A percentile compares a stretch with the other conserved stretches of the same genome.
Conservation (phyloP, 2,888 invertebrate species). For the Drosophila gaucha region DNA sequence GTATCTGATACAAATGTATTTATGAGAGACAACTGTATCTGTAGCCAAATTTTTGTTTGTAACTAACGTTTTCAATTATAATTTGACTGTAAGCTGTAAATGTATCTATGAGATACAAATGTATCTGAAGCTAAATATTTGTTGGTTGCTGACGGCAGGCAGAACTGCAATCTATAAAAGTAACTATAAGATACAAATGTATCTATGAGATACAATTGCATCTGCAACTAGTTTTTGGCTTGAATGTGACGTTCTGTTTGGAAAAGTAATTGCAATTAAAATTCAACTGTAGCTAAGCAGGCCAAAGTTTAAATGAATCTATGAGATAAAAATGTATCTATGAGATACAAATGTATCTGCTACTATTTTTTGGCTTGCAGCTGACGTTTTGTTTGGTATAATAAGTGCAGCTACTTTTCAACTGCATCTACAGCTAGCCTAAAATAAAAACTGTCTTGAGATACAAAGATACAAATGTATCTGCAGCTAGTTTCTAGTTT, state of each 20-base stretch:
- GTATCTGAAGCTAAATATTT: too few relatives aligned
- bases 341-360: too few relatives aligned
- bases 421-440: conserved; percentile 41
- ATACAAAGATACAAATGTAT: conserved; percentile 49
- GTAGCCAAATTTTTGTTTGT: neutral
- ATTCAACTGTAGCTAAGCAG: too few relatives aligned
- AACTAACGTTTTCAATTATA: neutral
- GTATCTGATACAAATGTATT: too few relatives aligned
- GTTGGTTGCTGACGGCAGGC: too few relatives aligned
- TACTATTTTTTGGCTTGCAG: too few relatives aligned
- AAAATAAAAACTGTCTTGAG: conserved; percentile 20
- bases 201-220: neutral
- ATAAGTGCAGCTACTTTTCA: too few relatives aligned
- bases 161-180: too few relatives aligned
- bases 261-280: neutral
- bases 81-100: too few relatives aligned
- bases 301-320: neutral
- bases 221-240: neutral
- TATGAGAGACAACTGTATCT: neutral
- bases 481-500: conserved; percentile 17
- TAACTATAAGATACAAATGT: neutral
- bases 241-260: neutral
- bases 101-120: neutral
- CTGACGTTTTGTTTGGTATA: too few relatives aligned
- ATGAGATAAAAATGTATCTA: neutral